Conservation (phyloP, 2,888 invertebrate species). For the Drosophila niveifrons region DNA sequence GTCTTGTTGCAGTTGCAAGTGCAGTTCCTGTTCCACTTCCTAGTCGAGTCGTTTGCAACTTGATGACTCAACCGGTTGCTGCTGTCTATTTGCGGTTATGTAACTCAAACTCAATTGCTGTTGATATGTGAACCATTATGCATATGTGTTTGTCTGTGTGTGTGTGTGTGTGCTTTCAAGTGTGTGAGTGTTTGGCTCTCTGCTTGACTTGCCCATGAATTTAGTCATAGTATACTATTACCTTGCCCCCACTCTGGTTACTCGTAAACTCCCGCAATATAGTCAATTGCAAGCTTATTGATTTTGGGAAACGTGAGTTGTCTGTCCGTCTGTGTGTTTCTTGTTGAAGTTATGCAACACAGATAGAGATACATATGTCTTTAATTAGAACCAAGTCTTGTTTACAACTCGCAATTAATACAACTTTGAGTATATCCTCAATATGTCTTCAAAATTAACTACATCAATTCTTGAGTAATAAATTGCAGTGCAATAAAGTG, state of each 20-base stretch:
- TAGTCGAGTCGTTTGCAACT: conserved; percentile 34
- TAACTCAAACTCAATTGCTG: conserved; percentile 74
- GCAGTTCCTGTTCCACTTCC: conserved; percentile 9
- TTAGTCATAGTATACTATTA: conserved; percentile 30
- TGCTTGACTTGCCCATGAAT: conserved; percentile 28
- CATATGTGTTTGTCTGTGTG: conserved; percentile 24
- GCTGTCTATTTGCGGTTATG: conserved; percentile 75
- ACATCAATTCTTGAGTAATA: background rate
- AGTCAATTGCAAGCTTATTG: conserved; percentile 48
- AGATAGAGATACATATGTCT: conserved; percentile 39
- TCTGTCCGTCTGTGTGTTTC: background rate
- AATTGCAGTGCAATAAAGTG: background rate
- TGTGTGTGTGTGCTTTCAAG: conserved; percentile 2
- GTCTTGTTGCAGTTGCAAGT: conserved; percentile 6
- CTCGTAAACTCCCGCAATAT: background rate
- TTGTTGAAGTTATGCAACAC: conserved; percentile 42
- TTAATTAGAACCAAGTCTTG: conserved; percentile 66
- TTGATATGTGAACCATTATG: conserved; percentile 30
- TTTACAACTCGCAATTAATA: conserved; percentile 45
- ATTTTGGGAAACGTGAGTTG: conserved; percentile 41
- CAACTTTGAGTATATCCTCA: conserved; percentile 4
- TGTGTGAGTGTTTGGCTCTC: background rate
- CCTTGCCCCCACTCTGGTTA: background rate
- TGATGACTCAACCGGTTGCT: conserved; percentile 73
- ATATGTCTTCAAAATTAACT: background rate